A percentile compares a stretch with the other conserved stretches of the same genome.
These are phyloP conservation scores for Manduca sexta DNA, from an alignment of 1,140 invertebrate genomes.

Conservation along the genomic window DNA sequence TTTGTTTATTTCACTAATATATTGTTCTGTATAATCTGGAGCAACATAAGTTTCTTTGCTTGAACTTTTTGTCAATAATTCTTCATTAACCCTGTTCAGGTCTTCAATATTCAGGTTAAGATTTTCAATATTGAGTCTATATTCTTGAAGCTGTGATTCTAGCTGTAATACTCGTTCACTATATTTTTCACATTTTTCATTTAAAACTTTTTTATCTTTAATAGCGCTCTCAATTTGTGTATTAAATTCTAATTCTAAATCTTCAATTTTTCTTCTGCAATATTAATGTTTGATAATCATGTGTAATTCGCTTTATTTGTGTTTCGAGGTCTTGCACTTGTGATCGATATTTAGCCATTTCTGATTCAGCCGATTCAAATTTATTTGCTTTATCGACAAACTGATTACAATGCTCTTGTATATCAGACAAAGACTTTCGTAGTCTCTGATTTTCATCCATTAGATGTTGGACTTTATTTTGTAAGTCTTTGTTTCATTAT, in stretches of 20 bases:
- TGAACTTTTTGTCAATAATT: conserved; percentile 29
- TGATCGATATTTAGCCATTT: conserved; percentile 36
- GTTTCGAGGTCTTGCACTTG: conserved; percentile 62
- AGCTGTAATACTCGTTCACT: conserved; percentile 70
- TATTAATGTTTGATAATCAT: conserved; percentile 71
- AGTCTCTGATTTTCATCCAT: conserved; percentile 60
- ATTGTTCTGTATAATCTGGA: conserved; percentile 61
- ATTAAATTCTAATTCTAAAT: conserved; percentile 76
- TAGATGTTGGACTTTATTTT: conserved; percentile 63
- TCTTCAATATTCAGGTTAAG: conserved; percentile 47
- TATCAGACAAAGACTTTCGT: conserved; percentile 46
- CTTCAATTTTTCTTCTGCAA: conserved; percentile 74
- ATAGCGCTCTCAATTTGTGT: conserved; percentile 75
- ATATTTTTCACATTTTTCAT: conserved; percentile 72
- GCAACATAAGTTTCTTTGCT: conserved; percentile 12
- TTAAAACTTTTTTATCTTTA: conserved; percentile 72
- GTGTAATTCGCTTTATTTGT: conserved; percentile 70
- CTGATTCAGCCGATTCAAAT: conserved; percentile 38
- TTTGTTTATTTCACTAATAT: conserved; percentile 61
- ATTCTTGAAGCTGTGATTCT: conserved; percentile 48
- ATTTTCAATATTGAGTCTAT: conserved; percentile 39
- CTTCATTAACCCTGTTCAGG: conserved; percentile 43
- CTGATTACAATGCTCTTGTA: conserved; percentile 41
- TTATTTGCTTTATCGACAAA: conserved; percentile 44
- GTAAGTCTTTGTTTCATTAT: conserved; percentile 74